Base-by-base conservation (phyloP, 2,888 invertebrate genomes). In the Apomyelois bistriatella region DNA sequence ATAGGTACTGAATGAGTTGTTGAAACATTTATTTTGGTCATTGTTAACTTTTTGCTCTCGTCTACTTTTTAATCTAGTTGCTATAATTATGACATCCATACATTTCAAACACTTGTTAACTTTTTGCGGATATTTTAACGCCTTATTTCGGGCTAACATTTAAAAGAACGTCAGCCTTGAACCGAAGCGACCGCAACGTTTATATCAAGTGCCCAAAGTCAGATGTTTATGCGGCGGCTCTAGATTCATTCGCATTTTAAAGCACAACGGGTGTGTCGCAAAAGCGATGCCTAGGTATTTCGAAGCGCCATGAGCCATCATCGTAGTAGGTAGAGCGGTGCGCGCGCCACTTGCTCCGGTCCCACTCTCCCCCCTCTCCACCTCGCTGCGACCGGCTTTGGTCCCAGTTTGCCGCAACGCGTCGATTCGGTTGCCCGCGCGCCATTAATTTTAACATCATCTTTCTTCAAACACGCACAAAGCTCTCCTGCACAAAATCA, bases 371-470 rank as follows among this genome's bases (percentile, higher is more conserved):
- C 74, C 72, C 70, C 70, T 70, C 77, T 72, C 73, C 79, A 67
- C 74, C 74, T 74, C 74, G 71, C 79, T 71, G 73, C 75, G 78
- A 75, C 79, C 76, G 74, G 79, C 82, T 72, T 61, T 75, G 79
- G 76, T 76, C 86, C 85, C 90, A 89, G 90, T 89, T 80, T 80
- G 81, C 85, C 85, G 89, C 89, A 89, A 84, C 85, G 90, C 90
- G 88, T 84, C 85, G 85, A 71, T 80, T 67, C 75, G 85, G 75
- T 77, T 85, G 83, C 88, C 62, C 88, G 90, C 77, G 86, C 72
- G 74, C 70, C 60, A 61, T 66, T 60, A 72, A 71, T 69, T 74
- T 63, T 55, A 73, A 72, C 64, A 71, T 52, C 68, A 67, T 68
- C 68, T 68, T 76, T 74, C 72, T 75, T 74, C 70, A 65, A 76